Evolutionary conservation across 1,140 invertebrate genomes (phyloP).

Genomic region (Halyomorpha halys): DNA sequence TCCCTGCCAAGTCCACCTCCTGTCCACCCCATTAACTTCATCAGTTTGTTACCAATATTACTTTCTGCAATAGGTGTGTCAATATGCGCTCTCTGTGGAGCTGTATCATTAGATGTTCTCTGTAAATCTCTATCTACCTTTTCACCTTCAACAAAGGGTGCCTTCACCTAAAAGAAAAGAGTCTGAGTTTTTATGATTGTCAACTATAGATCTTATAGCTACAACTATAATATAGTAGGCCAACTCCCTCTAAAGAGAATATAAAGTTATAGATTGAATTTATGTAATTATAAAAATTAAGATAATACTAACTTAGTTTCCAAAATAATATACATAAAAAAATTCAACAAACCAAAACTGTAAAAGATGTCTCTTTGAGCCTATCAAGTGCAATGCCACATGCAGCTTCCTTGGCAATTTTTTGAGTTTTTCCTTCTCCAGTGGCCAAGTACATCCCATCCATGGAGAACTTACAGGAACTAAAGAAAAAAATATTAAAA

Average conservation of each 20-base stretch:
- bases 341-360: slow-evolving; percentile 17
- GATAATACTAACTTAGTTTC: too few relatives aligned
- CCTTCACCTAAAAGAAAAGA: slow-evolving; percentile 19
- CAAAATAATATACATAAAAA: not conserved
- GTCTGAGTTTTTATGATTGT: too few relatives aligned
- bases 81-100: not conserved
- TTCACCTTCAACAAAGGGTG: slow-evolving; percentile 10
- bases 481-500: too few relatives aligned
- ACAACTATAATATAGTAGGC: too few relatives aligned
- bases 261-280: too few relatives aligned
- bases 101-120: not conserved
- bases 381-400: slow-evolving; percentile 22
- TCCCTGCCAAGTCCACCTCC: slow-evolving; percentile 63
- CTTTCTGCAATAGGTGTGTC: slow-evolving; percentile 30
- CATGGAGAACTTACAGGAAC: slow-evolving; percentile 21
- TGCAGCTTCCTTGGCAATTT: slow-evolving; percentile 21
- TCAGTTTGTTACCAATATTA: slow-evolving; percentile 56
- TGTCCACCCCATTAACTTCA: slow-evolving; percentile 71
- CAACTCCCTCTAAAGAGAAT: too few relatives aligned
- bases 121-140: slow-evolving; percentile 18
- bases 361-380: slow-evolving; percentile 26
- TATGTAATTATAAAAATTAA: not conserved
- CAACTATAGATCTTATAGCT: too few relatives aligned
- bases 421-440: slow-evolving; percentile 18
- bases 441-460: slow-evolving; percentile 21